Evolutionary conservation across 2,113 vertebrate genomes (phyloP).

Genomic region (Lichenostomus cassidix): DNA sequence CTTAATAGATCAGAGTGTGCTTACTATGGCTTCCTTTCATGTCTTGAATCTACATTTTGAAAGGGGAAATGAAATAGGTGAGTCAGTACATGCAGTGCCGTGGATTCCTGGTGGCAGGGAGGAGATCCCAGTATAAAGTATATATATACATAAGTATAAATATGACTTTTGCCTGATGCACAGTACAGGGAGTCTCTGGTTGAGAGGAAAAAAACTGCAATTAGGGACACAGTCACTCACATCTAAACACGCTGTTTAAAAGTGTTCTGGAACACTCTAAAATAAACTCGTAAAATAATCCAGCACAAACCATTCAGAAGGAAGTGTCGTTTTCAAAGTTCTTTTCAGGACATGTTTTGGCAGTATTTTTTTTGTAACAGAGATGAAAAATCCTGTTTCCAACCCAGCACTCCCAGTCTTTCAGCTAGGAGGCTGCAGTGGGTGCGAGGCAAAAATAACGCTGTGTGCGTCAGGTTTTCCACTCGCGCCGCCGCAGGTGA

Average conservation of each 20-base stretch:
- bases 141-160: not conserved
- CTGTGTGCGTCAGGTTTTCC: not conserved
- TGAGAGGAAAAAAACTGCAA: not conserved
- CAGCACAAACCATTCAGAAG: not conserved
- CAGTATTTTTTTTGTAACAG: not conserved
- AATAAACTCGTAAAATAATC: not conserved
- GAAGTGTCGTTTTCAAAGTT: not conserved
- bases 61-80: not conserved
- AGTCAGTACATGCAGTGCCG: not conserved
- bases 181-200: not conserved
- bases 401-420: not conserved
- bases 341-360: conserved; percentile 17
- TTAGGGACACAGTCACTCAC: not conserved
- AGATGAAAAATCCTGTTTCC: not conserved
- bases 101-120: not conserved
- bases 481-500: not conserved
- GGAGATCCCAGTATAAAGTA: not conserved
- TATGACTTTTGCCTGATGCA: not conserved
- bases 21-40: not conserved
- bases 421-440: not conserved
- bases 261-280: not conserved
- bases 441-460: conserved; percentile 23
- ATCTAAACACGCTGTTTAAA: not conserved
- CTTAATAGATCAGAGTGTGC: not conserved
- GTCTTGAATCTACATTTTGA: not conserved